These are phyloP conservation scores for Drosophila buzzatii DNA, from an alignment of 2,888 invertebrate genomes.

Conservation along the genomic window DNA sequence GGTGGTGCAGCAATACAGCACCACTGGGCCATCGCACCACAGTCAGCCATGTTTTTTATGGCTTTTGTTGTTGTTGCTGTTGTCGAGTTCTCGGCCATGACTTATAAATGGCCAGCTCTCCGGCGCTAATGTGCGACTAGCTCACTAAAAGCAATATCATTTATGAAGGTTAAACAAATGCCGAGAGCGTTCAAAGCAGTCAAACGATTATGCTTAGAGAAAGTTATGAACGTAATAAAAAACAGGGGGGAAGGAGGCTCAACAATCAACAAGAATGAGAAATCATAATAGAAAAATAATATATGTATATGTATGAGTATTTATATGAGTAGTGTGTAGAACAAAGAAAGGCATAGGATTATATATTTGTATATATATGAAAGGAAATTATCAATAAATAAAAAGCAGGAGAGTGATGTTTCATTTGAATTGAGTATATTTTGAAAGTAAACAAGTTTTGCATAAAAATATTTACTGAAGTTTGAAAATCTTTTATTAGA, in stretches of 20 bases:
- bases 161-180: conserved; percentile 43
- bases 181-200: neutral
- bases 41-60: conserved; percentile 6
- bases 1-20: conserved; percentile 49
- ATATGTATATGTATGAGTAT: too few species aligned
- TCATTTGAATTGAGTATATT: too few species aligned
- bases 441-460: too few species aligned
- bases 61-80: neutral
- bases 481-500: too few species aligned
- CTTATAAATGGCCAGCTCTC: conserved; percentile 51
- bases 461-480: too few species aligned
- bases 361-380: too few species aligned
- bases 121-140: conserved; percentile 41
- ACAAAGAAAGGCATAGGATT: too few species aligned
- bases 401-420: too few species aligned
- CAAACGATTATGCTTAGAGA: neutral
- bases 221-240: neutral
- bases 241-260: conserved; percentile 2
- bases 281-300: neutral
- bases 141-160: conserved; percentile 55
- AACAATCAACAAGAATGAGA: neutral
- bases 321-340: too few species aligned
- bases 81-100: conserved; percentile 25
- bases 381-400: too few species aligned
- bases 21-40: conserved; percentile 18